Percentiles rank a stretch among this genome's conserved stretches.
These are phyloP conservation scores for Drosophila lini DNA, from an alignment of 1,140 invertebrate genomes.

Conservation along the genomic window DNA sequence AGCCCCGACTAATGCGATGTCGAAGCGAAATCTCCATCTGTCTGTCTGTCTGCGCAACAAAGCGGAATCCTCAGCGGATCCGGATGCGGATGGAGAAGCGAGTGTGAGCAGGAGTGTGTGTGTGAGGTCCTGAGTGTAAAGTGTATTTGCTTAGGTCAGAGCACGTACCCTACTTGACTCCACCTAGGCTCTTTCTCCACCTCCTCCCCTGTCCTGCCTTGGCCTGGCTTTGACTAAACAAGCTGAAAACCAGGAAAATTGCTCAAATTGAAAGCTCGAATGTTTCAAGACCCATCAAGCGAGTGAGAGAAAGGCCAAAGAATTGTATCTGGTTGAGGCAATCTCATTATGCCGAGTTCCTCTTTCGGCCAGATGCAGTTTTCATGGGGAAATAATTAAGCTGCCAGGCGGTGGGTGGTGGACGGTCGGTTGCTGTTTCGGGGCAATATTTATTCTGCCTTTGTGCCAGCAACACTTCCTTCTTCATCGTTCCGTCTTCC, in stretches of 20 bases:
- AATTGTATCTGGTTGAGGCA: conserved; percentile 35
- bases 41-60: conserved; percentile 63
- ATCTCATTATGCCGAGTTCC: conserved; percentile 33
- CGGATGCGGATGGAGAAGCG: conserved; percentile 9
- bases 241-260: conserved; percentile 45
- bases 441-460: conserved; percentile 34
- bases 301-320: conserved; percentile 4
- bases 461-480: conserved; percentile 64
- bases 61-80: conserved; percentile 56
- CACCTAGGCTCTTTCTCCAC: conserved; percentile 2
- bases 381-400: conserved; percentile 70
- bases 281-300: conserved; percentile 18
- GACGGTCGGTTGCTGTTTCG: conserved; percentile 4
- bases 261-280: conserved; percentile 54
- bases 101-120: neutral
- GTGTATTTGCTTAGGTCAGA: conserved; percentile 77
- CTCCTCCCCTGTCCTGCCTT: conserved; percentile 10
- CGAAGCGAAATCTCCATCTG: conserved; percentile 59
- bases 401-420: conserved; percentile 17
- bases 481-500: conserved; percentile 25
- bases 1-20: conserved; percentile 76
- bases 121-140: conserved; percentile 41
- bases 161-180: conserved; percentile 36
- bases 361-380: conserved; percentile 13
- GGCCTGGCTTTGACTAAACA: conserved; percentile 64